Evolutionary conservation across 2,888 invertebrate species (phyloP).

Genomic region (Ornithoptera priamus): DNA sequence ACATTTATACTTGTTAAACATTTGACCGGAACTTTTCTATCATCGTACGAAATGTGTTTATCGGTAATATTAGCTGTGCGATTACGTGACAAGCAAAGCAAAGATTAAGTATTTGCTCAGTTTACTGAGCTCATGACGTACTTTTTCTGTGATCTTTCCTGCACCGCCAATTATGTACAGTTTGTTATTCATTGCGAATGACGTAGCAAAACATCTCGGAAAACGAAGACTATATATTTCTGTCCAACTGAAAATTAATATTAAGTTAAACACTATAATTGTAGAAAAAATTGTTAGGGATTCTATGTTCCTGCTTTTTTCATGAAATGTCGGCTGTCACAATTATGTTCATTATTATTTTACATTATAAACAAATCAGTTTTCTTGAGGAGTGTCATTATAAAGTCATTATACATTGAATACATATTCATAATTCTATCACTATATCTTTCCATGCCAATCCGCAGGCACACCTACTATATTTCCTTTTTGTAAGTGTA

Average conservation of each 20-base stretch:
- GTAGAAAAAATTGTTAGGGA: neutral
- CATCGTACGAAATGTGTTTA: neutral
- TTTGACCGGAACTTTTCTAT: neutral
- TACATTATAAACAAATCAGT: too few relatives aligned
- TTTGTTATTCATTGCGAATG: conserved; percentile 79
- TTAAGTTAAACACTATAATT: neutral
- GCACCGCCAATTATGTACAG: conserved; percentile 85
- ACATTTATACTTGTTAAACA: neutral
- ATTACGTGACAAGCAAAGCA: neutral
- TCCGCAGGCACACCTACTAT: too few relatives aligned
- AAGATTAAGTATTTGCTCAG: neutral
- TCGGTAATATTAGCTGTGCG: neutral
- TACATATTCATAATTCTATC: too few relatives aligned
- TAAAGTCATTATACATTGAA: too few relatives aligned
- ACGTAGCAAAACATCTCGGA: conserved; percentile 77
- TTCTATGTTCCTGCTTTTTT: neutral
- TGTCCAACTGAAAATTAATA: conserved; percentile 75
- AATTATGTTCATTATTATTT: too few relatives aligned
- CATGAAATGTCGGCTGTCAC: too few relatives aligned
- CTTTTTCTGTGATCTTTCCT: conserved; percentile 75
- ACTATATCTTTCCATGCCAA: too few relatives aligned
- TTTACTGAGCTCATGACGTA: conserved; percentile 32
- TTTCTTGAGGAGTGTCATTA: too few relatives aligned
- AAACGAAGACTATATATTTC: conserved; percentile 76
- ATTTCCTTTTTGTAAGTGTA: too few relatives aligned